Evolutionary conservation across 1,140 invertebrate species (phyloP).

Genomic region (Zaprionus inermis): DNA sequence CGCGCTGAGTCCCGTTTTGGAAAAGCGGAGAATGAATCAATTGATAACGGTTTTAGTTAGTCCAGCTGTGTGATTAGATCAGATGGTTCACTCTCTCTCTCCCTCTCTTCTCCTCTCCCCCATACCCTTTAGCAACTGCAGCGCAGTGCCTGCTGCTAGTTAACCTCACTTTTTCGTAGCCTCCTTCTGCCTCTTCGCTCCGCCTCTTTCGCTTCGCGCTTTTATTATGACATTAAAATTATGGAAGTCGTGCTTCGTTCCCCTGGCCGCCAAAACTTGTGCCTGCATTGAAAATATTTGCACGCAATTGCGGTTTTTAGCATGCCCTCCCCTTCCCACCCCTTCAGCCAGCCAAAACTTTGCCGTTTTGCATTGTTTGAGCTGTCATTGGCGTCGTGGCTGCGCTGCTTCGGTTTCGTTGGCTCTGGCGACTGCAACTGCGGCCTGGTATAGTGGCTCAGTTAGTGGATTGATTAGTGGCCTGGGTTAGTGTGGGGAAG

Average conservation of each 20-base stretch:
- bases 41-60: neutral
- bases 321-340: neutral
- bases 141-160: constrained; percentile 6
- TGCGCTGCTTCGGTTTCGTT: neutral
- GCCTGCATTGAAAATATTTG: constrained; percentile 80
- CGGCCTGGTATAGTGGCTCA: constrained; percentile 1
- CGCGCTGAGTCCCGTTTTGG: neutral
- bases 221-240: constrained; percentile 83
- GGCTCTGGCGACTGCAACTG: neutral
- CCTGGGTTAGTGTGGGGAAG: constrained; percentile 4
- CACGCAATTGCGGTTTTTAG: constrained; percentile 80
- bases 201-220: constrained; percentile 10
- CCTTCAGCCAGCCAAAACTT: constrained; percentile 30
- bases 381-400: constrained; percentile 58
- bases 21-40: neutral
- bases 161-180: constrained; percentile 34
- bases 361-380: constrained; percentile 75
- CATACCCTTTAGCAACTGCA: neutral
- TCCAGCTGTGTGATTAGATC: neutral
- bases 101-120: neutral
- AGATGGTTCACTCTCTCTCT: neutral
- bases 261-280: constrained; percentile 61
- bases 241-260: constrained; percentile 59
- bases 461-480: constrained; percentile 44
- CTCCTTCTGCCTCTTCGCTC: too few species aligned